Percentiles rank a stretch among this genome's conserved stretches.
phyloP scores from a whole-genome alignment of 2,888 invertebrate genomes.

The Ormyrus pomaceus region DNA sequence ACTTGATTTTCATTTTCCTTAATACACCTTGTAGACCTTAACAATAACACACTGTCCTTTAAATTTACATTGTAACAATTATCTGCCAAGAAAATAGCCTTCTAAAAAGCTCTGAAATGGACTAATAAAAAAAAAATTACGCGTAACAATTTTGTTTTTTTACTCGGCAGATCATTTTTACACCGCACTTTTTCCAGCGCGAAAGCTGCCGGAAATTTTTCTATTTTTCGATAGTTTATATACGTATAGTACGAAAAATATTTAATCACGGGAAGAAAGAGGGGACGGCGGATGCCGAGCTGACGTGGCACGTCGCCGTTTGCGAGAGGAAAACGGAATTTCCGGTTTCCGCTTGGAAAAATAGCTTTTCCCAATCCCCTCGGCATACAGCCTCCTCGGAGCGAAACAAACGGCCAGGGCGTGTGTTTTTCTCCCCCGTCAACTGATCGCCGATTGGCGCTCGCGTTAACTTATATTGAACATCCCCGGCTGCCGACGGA shows the following conservation, averaged over 20 bases:
- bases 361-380: conserved; percentile 60
- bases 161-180: too few species aligned
- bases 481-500: conserved; percentile 25
- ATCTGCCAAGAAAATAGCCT: too few species aligned
- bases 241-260: too few species aligned
- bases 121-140: too few species aligned
- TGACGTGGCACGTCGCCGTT: conserved; percentile 71
- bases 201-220: too few species aligned
- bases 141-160: too few species aligned
- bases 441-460: conserved; percentile 53
- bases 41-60: too few species aligned
- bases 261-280: too few species aligned
- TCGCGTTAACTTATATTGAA: conserved; percentile 55
- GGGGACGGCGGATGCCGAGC: conserved; percentile 56
- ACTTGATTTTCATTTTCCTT: not conserved
- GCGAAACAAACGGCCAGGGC: conserved; percentile 32
- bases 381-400: conserved; percentile 4
- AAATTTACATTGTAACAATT: too few species aligned
- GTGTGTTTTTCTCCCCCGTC: conserved; percentile 49
- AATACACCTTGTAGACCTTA: not conserved
- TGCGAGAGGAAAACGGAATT: conserved; percentile 58
- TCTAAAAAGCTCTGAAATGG: too few species aligned
- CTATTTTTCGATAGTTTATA: too few species aligned
- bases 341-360: conserved; percentile 71
- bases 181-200: too few species aligned